Evolutionary conservation across 2,888 invertebrate genomes (phyloP), one percentile per base, ranked within the genome.

Genomic region (Parnassius apollo): DNA sequence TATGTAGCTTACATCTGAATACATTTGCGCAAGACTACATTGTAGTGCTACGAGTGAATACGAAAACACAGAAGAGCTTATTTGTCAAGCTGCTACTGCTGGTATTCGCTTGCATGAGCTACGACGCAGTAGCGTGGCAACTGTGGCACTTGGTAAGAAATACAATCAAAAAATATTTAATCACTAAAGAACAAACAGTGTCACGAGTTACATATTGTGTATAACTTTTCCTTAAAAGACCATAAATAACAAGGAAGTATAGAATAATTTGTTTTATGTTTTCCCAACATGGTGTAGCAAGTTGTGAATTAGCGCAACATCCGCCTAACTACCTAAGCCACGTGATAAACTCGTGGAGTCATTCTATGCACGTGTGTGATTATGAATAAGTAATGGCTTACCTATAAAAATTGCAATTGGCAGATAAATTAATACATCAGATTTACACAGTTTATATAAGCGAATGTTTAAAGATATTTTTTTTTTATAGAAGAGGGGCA

Each of bases 251-350:
- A 57, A 57, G 57, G 45, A 56, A 46, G 48, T 52, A 13, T 46
- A 61, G 25, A 56, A 51, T 35, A 57, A 50, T 49, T 50, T 62
- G 57, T 55, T 54, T 58, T 62, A 53, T 54, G 58, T 62, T 62
- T 58, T 57, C 35, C 52, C 11, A 52, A 57, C 54, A 13, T 46
- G n/a, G 49, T 58, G 53, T 22, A 44, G 54, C 49, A 18, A 42
- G 48, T 35, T 49, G 48, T 10, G 54, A 59, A 35, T 70, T 67
- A 65, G 71, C 58, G 70, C 73, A 73, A 77, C 76, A 76, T 75
- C 76, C 78, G 78, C 66, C n/a, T 49, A 50, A 22, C 51, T 42
- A 54, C 66, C 68, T 50, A 44, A 22, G 68, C 71, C 78, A 69
- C 76, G 78, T 78, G 82, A 78, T 74, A 2, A 42, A 50, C 62